Base-by-base conservation (phyloP, 2,113 vertebrate genomes). In the Larimichthys crocea region DNA sequence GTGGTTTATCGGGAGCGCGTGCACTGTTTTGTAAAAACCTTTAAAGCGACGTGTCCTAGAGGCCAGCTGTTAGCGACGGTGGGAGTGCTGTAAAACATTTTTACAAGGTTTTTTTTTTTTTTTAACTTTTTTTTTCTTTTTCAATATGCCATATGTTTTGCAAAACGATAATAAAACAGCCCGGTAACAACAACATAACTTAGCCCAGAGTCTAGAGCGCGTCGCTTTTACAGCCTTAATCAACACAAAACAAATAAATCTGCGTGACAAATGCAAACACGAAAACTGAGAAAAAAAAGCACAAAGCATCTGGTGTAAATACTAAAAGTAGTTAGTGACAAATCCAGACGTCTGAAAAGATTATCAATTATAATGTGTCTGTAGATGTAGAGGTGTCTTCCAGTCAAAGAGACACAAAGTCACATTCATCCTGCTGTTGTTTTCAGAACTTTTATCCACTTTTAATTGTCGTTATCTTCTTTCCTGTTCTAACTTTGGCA, bases 191-290 rank as follows among this genome's bases (percentile, higher is more conserved):
- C 42, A 49, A 44, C 42, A 74, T 62, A 35, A 70, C 62, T 73
- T 59, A 59, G 29, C 24, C 48, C 24, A 57, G 53, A 57, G 15
- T 73, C 26, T 20, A 50, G 50, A 60, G 15, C 40, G 14, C 22
- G 48, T 69, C 57, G 59, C 66, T 63, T 82, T 22, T 48, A 44
- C 11, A 50, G 67, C 24, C 44, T 61, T 11, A 29, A 80, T 80
- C 57, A 69, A 48, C 42, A 59, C 40, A 59, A 68, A 88, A 65
- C 70, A 52, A 82, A 68, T 59, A 69, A 52, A 69, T 73, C 55
- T 31, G 8, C 5, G 19, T 12, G 48, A 49, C 46, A 24, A 16
- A 55, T 2, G 29, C 3, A 62, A 76, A 79, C 63, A 24, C 5
- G 0, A 9, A 55, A 59, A 81, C 26, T 26, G 26, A 26, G 26